Conservation (phyloP, 2,113 vertebrate genomes). For the Nestor notabilis region DNA sequence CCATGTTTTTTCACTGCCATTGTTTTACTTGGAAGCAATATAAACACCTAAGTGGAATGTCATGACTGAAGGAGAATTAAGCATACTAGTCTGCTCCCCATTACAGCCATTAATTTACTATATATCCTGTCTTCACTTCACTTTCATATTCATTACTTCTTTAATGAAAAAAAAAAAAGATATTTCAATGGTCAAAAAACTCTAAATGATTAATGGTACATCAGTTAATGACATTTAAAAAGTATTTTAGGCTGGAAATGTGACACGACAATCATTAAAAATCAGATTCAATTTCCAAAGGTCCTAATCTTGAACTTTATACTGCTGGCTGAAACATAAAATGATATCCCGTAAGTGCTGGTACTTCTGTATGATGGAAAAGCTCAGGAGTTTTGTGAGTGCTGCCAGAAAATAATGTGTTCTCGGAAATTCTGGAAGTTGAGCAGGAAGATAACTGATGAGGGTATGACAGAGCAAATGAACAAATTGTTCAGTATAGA, state of each 20-base stretch:
- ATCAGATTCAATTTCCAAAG: constrained; percentile 80
- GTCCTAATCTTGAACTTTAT: constrained; percentile 78
- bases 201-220: constrained; percentile 75
- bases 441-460: constrained; percentile 64
- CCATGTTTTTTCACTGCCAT: not conserved
- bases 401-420: constrained; percentile 72
- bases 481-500: constrained; percentile 70
- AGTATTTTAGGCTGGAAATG: constrained; percentile 73
- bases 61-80: constrained; percentile 64
- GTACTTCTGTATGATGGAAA: constrained; percentile 64
- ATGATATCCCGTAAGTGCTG: constrained; percentile 65
- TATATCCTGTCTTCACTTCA: constrained; percentile 55
- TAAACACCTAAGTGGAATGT: constrained; percentile 28
- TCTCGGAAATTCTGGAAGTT: constrained; percentile 70
- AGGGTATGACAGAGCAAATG: constrained; percentile 68
- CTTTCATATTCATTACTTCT: constrained; percentile 75
- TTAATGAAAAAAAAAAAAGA: constrained; percentile 75
- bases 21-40: not conserved
- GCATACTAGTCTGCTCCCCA: constrained; percentile 54
- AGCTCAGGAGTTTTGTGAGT: constrained; percentile 56
- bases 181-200: constrained; percentile 77
- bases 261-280: constrained; percentile 79
- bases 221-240: constrained; percentile 77
- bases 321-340: constrained; percentile 74
- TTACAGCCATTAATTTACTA: constrained; percentile 50